Evolutionary conservation across 2,888 invertebrate species (phyloP).

Genomic region (Agrilus cyanescens): DNA sequence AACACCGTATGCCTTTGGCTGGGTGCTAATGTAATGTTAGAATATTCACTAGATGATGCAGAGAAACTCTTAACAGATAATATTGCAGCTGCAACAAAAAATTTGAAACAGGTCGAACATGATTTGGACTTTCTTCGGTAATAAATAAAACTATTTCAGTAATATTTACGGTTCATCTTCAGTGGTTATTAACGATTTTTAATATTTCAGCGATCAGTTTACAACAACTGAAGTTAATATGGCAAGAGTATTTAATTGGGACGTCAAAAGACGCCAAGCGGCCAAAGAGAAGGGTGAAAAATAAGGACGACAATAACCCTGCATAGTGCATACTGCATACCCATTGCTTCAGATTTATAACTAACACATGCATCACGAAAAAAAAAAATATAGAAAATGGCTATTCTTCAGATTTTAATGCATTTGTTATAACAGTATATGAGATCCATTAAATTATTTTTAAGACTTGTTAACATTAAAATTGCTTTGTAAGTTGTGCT

Average conservation of each 20-base stretch:
- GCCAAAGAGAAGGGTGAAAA: constrained; percentile 36
- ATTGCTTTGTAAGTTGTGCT: too few relatives aligned
- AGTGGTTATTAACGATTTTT: neutral
- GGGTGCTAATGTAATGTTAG: constrained; percentile 93
- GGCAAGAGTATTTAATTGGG: constrained; percentile 98
- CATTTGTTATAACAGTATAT: too few relatives aligned
- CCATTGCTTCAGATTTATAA: too few relatives aligned
- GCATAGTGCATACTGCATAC: too few relatives aligned
- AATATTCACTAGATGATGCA: constrained; percentile 87
- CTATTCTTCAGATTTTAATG: too few relatives aligned
- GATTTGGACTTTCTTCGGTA: constrained; percentile 87
- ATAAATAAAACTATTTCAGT: constrained; percentile 4
- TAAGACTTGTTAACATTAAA: too few relatives aligned
- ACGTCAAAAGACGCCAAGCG: constrained; percentile 82
- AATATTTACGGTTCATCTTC: neutral
- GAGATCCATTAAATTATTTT: too few relatives aligned
- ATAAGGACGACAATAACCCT: constrained; percentile 1
- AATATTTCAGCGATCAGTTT: constrained; percentile 73
- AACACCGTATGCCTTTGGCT: constrained; percentile 77
- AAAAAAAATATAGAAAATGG: too few relatives aligned
- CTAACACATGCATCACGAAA: too few relatives aligned
- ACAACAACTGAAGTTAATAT: constrained; percentile 98
- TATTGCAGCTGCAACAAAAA: constrained; percentile 71
- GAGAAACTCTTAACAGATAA: constrained; percentile 72
- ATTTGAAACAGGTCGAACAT: constrained; percentile 74